phyloP scores from a whole-genome alignment of 2,797 vertebrate species.

The Myotis planiceps region DNA sequence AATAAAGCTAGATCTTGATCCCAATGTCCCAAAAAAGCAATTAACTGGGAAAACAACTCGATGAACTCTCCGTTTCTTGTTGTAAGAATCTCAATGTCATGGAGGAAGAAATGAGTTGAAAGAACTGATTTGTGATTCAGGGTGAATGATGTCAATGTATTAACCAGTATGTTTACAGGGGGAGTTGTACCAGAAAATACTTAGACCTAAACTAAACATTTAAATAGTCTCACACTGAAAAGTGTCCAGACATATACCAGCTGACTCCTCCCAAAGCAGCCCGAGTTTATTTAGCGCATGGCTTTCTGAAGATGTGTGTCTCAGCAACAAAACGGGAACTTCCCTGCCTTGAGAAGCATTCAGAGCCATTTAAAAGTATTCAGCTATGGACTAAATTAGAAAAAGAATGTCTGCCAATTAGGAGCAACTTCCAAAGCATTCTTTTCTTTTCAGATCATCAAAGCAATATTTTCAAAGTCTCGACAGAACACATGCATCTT shows the following conservation, averaged over 20 bases:
- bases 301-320: background rate
- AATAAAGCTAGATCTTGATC: background rate
- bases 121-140: background rate
- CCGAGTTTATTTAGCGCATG: background rate
- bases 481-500: background rate
- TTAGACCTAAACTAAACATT: conserved; percentile 10
- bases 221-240: background rate
- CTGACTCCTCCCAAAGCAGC: background rate
- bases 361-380: conserved; percentile 15
- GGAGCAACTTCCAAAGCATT: conserved; percentile 49
- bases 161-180: background rate
- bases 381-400: conserved; percentile 51
- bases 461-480: conserved; percentile 42
- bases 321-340: conserved; percentile 25
- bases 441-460: conserved; percentile 25
- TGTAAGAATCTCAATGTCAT: background rate
- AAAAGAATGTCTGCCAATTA: conserved; percentile 31
- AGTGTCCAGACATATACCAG: conserved; percentile 28
- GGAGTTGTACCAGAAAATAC: background rate
- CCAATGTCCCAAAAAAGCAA: background rate
- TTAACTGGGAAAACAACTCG: background rate
- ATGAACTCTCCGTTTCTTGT: background rate
- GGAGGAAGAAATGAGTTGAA: conserved; percentile 2
- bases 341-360: background rate
- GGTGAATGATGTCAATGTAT: background rate